Conservation (phyloP, 2,113 vertebrate species). For the Tricholaema leucomelas region DNA sequence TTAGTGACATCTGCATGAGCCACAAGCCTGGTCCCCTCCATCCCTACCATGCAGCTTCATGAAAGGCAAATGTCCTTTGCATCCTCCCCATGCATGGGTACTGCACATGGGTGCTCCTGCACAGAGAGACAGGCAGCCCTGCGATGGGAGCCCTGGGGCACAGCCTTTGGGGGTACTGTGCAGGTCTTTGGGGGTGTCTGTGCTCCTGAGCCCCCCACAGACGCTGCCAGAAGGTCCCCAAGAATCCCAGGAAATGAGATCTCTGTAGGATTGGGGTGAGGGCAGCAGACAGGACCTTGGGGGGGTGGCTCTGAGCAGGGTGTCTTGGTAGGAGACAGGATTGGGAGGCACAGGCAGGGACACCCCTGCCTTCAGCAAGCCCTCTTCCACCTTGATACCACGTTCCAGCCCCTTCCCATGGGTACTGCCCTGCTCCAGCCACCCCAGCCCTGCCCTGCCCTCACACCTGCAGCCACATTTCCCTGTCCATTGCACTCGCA, state of each 20-base stretch:
- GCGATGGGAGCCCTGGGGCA: neutral
- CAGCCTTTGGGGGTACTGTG: neutral
- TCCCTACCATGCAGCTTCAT: neutral
- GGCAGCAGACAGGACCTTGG: neutral
- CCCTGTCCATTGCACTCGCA: neutral
- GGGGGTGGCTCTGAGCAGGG: neutral
- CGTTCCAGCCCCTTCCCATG: neutral
- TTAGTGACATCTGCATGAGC: neutral
- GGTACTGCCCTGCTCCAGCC: neutral
- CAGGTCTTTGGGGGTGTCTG: neutral
- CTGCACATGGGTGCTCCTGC: neutral
- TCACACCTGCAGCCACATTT: neutral
- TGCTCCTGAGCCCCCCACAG: neutral
- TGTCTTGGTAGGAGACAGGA: neutral
- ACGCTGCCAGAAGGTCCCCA: neutral
- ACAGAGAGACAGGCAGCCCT: neutral
- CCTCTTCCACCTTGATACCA: neutral
- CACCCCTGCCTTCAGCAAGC: neutral
- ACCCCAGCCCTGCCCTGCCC: neutral
- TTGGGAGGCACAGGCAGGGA: neutral
- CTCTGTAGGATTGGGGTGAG: neutral
- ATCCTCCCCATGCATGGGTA: fast-evolving
- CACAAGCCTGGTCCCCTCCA: neutral
- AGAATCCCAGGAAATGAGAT: neutral
- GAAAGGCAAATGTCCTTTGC: neutral